phyloP scores from a whole-genome alignment of 2,113 vertebrate genomes.

The Sylvilagus bachmani region DNA sequence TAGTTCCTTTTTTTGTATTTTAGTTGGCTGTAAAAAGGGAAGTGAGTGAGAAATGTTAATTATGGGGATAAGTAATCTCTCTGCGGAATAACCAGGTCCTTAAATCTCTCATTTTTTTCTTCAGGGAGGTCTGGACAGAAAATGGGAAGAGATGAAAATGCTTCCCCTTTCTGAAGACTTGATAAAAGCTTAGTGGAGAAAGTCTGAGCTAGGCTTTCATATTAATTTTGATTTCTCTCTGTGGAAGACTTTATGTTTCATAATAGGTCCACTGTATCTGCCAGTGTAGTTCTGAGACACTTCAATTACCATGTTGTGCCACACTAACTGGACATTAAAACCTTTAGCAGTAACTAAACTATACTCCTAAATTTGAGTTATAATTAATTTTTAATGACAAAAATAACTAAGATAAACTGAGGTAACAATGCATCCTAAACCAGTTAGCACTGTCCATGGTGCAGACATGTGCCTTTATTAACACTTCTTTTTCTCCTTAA shows the following conservation, averaged over 20 bases:
- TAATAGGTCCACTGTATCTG: background rate
- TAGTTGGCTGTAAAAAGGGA: background rate
- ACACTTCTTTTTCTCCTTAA: background rate
- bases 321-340: background rate
- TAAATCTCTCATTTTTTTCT: background rate
- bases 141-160: background rate
- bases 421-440: background rate
- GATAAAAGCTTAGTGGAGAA: background rate
- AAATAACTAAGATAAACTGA: background rate
- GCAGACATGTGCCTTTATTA: background rate
- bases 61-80: background rate
- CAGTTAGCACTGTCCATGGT: background rate
- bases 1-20: background rate
- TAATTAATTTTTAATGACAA: background rate
- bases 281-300: background rate
- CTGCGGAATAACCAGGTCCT: background rate
- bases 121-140: slow-evolving; percentile 22
- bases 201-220: background rate
- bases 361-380: background rate
- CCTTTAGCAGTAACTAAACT: background rate
- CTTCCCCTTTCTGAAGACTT: background rate
- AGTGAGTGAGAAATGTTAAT: background rate
- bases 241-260: background rate
- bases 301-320: background rate
- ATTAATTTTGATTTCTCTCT: background rate